These are phyloP conservation scores for Camponotus vicinus DNA, from an alignment of 1,140 invertebrate species.

Conservation along the genomic window DNA sequence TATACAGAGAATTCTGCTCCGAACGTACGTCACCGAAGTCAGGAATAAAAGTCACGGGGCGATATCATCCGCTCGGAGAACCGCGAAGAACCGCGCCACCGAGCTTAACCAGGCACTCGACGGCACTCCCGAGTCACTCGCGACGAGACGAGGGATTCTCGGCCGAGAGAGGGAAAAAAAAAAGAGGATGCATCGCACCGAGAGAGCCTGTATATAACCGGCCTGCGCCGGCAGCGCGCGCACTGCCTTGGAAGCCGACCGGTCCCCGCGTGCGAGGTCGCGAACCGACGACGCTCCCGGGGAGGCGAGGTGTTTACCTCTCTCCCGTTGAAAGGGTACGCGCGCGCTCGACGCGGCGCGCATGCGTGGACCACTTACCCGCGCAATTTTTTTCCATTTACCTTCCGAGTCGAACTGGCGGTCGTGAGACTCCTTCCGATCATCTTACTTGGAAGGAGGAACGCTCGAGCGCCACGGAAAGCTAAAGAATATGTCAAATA, in stretches of 20 bases:
- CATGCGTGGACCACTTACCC: too few relatives aligned
- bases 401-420: too few relatives aligned
- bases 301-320: too few relatives aligned
- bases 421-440: too few relatives aligned
- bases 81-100: background rate
- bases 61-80: background rate
- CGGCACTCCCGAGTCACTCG: background rate
- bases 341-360: too few relatives aligned
- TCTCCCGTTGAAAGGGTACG: too few relatives aligned
- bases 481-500: too few relatives aligned
- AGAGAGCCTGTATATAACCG: slow-evolving; percentile 53
- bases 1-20: background rate
- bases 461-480: too few relatives aligned
- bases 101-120: background rate
- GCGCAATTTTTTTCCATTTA: too few relatives aligned
- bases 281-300: background rate
- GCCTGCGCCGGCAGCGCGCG: slow-evolving; percentile 9
- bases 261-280: background rate
- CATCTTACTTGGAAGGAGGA: too few relatives aligned
- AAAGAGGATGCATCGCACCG: slow-evolving; percentile 65
- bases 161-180: background rate
- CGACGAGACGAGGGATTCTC: slow-evolving; percentile 5
- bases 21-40: background rate
- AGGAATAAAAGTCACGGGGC: background rate
- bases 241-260: background rate